Evolutionary conservation across 2,797 vertebrate species (phyloP), one percentile per base, ranked within the genome.

Genomic region (Odontamblyopus rebecca): DNA sequence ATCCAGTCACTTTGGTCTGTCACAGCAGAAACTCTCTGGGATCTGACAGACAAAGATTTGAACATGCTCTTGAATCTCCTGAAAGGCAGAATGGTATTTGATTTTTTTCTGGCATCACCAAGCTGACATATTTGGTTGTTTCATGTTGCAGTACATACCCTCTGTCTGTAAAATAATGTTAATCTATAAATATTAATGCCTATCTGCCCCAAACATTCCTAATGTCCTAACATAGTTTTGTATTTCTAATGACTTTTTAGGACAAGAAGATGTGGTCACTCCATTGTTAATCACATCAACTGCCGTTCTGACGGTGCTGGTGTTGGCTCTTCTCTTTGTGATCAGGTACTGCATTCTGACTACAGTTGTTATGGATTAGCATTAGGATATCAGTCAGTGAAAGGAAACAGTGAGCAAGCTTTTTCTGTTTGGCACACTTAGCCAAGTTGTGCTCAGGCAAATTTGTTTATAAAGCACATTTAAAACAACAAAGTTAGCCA

Each of bases 1-100:
- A 65, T 48, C 2, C 44, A 50, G 41, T 65, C 38, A 27, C 63
- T 65, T 61, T 75, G 62, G 62, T 72, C 76, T 86, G 85, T 78
- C 70, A 72, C 54, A 73, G 56, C 63, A 65, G 12, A 13, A 65
- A 65, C 63, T 65, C 41, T 50, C 23, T 65, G 41, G 63, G 63
- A 27, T 65, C 41, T 65, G 5, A 27, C 26, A 27, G 1, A 23
- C 13, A 23, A 23, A 23, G 30, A 59, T 27, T 11, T 59, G 26
- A 59, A 15, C 23, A 59, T 59, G 51, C 6, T 15, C 56, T 2
- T 59, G 4, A 27, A 59, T 8, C 11, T 13, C 26, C 26, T n/a
- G 51, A 19, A 29, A 27, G 27, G 56, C 56, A 59, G 11, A 11
- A 29, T 13, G 56, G 56, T 59, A 27, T 26, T 57, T 13, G 2